Evolutionary conservation across 2,113 vertebrate species (phyloP).

Genomic region (Crypturellus undulatus): DNA sequence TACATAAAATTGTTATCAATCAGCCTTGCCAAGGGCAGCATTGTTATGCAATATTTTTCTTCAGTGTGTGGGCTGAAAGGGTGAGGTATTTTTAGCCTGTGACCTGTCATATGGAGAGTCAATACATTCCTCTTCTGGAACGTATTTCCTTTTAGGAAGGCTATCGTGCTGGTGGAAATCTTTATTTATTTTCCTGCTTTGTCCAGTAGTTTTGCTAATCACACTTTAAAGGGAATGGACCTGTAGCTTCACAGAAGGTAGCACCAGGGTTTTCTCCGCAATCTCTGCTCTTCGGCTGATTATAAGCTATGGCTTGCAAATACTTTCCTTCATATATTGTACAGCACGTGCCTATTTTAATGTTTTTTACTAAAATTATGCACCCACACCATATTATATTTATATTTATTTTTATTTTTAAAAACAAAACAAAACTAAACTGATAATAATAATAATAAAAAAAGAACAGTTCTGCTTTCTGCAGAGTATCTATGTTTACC

Average conservation of each 20-base stretch:
- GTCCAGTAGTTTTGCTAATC: not conserved
- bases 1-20: not conserved
- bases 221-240: not conserved
- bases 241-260: not conserved
- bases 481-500: not conserved
- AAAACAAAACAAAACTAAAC: too few species aligned
- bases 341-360: not conserved
- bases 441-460: not conserved
- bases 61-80: not conserved
- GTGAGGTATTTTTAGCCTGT: not conserved
- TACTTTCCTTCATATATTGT: not conserved
- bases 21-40: not conserved
- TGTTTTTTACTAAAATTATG: not conserved
- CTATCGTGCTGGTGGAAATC: not conserved
- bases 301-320: not conserved
- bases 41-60: not conserved
- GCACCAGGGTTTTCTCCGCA: not conserved
- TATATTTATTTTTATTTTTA: not conserved
- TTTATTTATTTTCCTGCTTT: not conserved
- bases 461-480: not conserved
- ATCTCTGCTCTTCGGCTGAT: not conserved
- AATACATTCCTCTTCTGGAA: not conserved
- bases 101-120: not conserved
- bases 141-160: too few species aligned
- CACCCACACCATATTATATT: not conserved